Percentiles rank a stretch among this genome's conserved stretches.
Conservation (phyloP, 2,797 vertebrate genomes). For the Sphenopsis melanotis region DNA sequence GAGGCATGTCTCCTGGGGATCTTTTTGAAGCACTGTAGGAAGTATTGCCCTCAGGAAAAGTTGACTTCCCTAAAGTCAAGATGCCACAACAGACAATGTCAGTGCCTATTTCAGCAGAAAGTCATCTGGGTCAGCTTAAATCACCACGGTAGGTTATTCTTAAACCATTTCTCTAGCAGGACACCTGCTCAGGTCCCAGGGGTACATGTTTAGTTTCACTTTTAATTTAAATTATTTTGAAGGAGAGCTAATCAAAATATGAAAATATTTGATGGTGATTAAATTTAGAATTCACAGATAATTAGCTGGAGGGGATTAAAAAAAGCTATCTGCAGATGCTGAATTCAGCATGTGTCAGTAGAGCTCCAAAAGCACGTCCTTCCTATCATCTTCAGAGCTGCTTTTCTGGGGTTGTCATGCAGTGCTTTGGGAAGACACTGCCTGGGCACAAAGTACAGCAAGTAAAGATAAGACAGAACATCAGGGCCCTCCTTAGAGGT, state of each 20-base stretch:
- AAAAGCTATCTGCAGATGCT: background rate
- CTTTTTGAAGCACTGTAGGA: background rate
- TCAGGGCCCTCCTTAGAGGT: background rate
- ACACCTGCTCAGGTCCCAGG: background rate
- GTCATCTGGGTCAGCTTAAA: background rate
- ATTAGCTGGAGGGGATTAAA: background rate
- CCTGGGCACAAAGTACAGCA: background rate
- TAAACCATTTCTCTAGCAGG: background rate
- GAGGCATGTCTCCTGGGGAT: background rate
- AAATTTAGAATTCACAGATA: slow-evolving; percentile 3
- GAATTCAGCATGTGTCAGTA: background rate
- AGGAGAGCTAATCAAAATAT: background rate
- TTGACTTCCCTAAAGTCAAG: background rate
- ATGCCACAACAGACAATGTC: background rate
- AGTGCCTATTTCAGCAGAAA: background rate
- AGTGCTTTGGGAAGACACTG: background rate
- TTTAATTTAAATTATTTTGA: slow-evolving; percentile 32
- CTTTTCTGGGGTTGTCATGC: background rate
- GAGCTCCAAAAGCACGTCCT: background rate
- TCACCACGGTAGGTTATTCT: background rate
- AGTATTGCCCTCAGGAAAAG: background rate
- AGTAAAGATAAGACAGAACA: background rate
- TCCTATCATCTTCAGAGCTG: background rate
- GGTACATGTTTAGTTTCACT: background rate
- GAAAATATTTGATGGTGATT: slow-evolving; percentile 32